Conservation (phyloP, 2,113 vertebrate species). For the Pongo abelii region DNA sequence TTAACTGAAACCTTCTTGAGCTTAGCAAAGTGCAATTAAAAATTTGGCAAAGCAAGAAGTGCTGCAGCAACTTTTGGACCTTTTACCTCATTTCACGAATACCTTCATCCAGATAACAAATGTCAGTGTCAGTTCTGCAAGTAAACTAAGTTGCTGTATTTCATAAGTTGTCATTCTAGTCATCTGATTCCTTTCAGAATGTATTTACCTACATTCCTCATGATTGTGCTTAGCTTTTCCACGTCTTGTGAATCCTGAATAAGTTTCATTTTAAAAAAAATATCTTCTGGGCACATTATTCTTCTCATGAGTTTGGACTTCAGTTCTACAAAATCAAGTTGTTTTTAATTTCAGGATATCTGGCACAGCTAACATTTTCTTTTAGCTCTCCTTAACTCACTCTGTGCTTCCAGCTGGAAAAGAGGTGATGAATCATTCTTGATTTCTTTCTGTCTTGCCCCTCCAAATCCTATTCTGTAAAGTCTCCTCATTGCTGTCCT, state of each 20-base stretch:
- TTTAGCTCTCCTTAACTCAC: not conserved
- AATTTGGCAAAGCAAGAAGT: not conserved
- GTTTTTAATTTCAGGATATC: not conserved
- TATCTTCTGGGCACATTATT: not conserved
- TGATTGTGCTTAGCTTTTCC: not conserved
- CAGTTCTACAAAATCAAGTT: not conserved
- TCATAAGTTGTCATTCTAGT: not conserved
- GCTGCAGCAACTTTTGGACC: not conserved
- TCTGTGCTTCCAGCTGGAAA: not conserved
- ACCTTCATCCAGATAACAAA: not conserved
- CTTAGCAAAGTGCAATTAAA: not conserved
- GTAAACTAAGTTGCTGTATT: not conserved
- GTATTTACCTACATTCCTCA: not conserved
- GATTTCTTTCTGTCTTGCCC: not conserved
- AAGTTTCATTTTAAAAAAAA: not conserved
- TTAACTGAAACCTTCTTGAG: not conserved
- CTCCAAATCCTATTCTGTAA: not conserved
- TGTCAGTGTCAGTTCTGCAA: rapidly evolving
- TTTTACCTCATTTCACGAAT: rapidly evolving
- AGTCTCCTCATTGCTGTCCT: not conserved
- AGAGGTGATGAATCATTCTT: not conserved
- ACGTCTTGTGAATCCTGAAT: not conserved
- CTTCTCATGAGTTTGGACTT: not conserved
- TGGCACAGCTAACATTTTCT: not conserved
- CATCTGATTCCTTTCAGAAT: not conserved